These are phyloP conservation scores for Orthosia gothica DNA, from an alignment of 2,888 invertebrate species.

Conservation along the genomic window DNA sequence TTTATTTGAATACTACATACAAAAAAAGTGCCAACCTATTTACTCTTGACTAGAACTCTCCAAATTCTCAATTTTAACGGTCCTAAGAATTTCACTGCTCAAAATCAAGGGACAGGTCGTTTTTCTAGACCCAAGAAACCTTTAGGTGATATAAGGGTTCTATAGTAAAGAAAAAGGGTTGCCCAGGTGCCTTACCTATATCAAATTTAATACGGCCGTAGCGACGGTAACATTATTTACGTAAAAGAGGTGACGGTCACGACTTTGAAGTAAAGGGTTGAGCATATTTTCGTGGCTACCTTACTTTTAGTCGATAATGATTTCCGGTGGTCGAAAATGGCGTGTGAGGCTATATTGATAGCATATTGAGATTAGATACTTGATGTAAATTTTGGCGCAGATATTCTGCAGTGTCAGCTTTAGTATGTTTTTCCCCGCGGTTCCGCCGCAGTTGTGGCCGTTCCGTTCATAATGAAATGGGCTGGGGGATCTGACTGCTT, in stretches of 20 bases:
- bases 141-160: background rate
- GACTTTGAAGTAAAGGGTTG: conserved; percentile 19
- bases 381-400: background rate
- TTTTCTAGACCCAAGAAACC: background rate
- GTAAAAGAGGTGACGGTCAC: background rate
- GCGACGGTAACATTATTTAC: background rate
- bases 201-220: conserved; percentile 30
- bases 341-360: background rate
- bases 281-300: background rate
- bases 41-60: too few species aligned
- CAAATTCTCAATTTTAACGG: too few species aligned
- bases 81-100: background rate
- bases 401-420: background rate
- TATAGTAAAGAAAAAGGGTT: background rate
- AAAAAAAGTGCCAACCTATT: too few species aligned
- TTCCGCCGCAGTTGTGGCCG: too few species aligned
- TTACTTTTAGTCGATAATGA: background rate
- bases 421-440: too few species aligned
- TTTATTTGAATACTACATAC: too few species aligned
- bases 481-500: too few species aligned
- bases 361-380: background rate
- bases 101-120: background rate
- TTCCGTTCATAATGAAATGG: too few species aligned
- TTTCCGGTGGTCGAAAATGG: background rate
- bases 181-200: conserved; percentile 7